These are phyloP conservation scores for Toxotes jaculatrix DNA, from an alignment of 2,113 vertebrate species.

Conservation along the genomic window DNA sequence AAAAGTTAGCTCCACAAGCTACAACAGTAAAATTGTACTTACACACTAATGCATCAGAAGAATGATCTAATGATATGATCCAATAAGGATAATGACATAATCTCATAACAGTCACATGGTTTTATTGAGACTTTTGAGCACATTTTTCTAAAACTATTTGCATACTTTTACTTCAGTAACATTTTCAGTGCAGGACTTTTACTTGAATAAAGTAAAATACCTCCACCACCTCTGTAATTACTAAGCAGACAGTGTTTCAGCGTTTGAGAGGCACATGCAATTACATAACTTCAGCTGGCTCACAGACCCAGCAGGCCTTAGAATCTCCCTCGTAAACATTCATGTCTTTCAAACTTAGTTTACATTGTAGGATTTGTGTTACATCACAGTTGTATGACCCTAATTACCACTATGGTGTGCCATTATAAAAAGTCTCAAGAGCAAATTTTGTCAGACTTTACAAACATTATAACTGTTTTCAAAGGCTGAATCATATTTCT, in stretches of 20 bases:
- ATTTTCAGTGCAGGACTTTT: background rate
- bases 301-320: conserved; percentile 3
- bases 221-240: background rate
- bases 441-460: background rate
- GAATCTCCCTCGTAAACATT: background rate
- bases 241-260: background rate
- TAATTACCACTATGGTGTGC: background rate
- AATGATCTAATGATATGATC: background rate
- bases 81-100: background rate
- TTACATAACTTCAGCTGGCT: background rate
- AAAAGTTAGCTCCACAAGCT: background rate
- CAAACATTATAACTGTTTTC: conserved; percentile 8
- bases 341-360: background rate
- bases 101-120: background rate
- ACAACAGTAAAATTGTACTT: background rate
- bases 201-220: background rate
- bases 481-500: background rate
- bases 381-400: background rate
- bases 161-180: background rate
- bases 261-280: background rate
- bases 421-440: background rate
- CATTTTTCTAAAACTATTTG: background rate
- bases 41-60: background rate
- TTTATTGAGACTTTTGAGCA: background rate
- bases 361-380: background rate